phyloP scores from a whole-genome alignment of 2,888 invertebrate genomes.

The Gibbula magus region DNA sequence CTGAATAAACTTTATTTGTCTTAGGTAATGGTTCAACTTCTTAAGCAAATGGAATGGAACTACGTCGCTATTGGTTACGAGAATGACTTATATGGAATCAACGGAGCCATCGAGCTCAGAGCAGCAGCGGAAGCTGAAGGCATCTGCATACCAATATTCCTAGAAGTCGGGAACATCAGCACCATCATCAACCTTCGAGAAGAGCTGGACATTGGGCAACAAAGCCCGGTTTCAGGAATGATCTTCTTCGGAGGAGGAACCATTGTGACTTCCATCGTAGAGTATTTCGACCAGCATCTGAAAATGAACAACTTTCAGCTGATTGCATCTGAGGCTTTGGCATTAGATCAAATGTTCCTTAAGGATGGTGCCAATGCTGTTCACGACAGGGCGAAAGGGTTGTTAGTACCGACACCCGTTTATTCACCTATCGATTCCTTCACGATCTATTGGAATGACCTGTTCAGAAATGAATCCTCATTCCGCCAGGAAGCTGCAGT shows the following conservation, averaged over 20 bases:
- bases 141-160: constrained; percentile 40
- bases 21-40: constrained; percentile 45
- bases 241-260: constrained; percentile 34
- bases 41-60: constrained; percentile 50
- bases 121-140: constrained; percentile 16
- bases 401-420: background rate
- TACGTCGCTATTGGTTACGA: constrained; percentile 50
- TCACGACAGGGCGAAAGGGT: background rate
- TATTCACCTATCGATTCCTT: background rate
- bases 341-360: background rate
- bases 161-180: background rate
- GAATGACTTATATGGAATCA: constrained; percentile 44
- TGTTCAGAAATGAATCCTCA: background rate
- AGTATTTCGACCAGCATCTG: constrained; percentile 26
- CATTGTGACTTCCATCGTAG: constrained; percentile 29
- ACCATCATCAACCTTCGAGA: background rate
- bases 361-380: background rate
- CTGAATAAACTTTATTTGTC: background rate
- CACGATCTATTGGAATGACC: background rate
- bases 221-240: constrained; percentile 35
- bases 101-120: constrained; percentile 30
- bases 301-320: constrained; percentile 10
- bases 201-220: background rate
- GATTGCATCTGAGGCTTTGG: background rate
- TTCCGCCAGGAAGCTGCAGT: background rate